A percentile compares a stretch with the other conserved stretches of the same genome.
These are phyloP conservation scores for Trididemnum clinides DNA, from an alignment of 23 tunicate species.

Conservation along the genomic window DNA sequence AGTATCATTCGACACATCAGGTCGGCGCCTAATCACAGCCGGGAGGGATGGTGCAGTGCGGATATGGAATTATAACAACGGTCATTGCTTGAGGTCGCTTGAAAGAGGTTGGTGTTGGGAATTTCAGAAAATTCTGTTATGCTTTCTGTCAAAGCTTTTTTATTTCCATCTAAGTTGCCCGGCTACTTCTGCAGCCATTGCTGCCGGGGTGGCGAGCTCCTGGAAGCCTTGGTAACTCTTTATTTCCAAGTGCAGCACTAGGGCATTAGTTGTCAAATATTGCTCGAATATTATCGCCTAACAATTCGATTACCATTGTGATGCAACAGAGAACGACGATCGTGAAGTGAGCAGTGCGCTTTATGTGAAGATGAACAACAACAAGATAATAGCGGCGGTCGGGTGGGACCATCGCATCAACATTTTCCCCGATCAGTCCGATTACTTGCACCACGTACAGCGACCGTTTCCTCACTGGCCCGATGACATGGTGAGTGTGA, in stretches of 20 bases:
- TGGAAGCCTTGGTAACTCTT: too few species aligned
- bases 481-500: conserved; percentile 53
- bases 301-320: too few species aligned
- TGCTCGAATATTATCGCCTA: too few species aligned
- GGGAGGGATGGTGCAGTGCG: conserved; percentile 89
- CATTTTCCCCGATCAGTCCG: conserved; percentile 80
- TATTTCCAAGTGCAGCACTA: too few species aligned
- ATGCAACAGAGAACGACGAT: conserved; percentile 36
- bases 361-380: conserved; percentile 76
- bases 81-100: conserved; percentile 74
- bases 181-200: too few species aligned
- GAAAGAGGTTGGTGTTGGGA: conserved; percentile 60
- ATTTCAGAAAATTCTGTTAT: too few species aligned
- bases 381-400: conserved; percentile 64
- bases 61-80: conserved; percentile 96
- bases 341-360: conserved; percentile 58
- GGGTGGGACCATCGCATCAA: conserved; percentile 94
- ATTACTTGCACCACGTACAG: conserved; percentile 66
- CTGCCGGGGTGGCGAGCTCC: too few species aligned
- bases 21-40: conserved; percentile 81
- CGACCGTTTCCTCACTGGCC: conserved; percentile 71
- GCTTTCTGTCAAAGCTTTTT: too few species aligned
- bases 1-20: conserved; percentile 73
- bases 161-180: too few species aligned
- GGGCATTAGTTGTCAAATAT: too few species aligned